phyloP scores from a whole-genome alignment of 2,113 vertebrate species.

The Prietella phreatophila region DNA sequence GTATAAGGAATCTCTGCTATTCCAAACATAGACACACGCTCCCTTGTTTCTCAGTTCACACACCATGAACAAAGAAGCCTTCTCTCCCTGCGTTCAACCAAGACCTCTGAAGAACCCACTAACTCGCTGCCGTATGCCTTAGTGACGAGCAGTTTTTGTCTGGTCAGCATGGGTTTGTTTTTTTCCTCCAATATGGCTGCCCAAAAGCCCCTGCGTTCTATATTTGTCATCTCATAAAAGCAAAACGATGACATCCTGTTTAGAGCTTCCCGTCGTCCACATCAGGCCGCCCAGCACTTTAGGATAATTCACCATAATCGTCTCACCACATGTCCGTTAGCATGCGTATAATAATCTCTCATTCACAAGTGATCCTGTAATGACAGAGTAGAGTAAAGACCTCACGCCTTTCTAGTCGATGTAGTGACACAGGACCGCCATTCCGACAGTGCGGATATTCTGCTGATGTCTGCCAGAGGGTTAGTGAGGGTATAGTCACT shows the following conservation, averaged over 20 bases:
- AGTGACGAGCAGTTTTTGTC: background rate
- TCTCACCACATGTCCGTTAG: conserved; percentile 4
- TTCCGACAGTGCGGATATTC: background rate
- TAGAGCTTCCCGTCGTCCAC: background rate
- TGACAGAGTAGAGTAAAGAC: background rate
- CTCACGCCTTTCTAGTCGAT: background rate
- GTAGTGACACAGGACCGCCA: background rate
- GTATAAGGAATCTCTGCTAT: background rate
- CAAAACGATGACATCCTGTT: background rate
- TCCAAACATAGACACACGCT: background rate
- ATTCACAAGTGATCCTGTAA: conserved; percentile 14
- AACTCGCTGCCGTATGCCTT: no score
- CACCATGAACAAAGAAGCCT: conserved; percentile 30
- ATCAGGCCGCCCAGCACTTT: background rate
- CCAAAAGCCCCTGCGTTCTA: background rate
- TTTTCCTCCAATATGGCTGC: background rate
- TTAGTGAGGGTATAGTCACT: background rate
- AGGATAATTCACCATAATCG: conserved; percentile 38
- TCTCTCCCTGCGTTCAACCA: background rate
- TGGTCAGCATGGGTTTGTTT: background rate
- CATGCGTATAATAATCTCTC: conserved; percentile 23
- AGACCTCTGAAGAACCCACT: background rate
- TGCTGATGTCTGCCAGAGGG: background rate
- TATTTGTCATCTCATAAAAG: background rate
- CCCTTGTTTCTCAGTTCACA: background rate